Percentiles rank a stretch among this genome's conserved stretches.
Evolutionary conservation across 1,140 invertebrate species (phyloP).

Genomic region (Eriocheir sinensis): DNA sequence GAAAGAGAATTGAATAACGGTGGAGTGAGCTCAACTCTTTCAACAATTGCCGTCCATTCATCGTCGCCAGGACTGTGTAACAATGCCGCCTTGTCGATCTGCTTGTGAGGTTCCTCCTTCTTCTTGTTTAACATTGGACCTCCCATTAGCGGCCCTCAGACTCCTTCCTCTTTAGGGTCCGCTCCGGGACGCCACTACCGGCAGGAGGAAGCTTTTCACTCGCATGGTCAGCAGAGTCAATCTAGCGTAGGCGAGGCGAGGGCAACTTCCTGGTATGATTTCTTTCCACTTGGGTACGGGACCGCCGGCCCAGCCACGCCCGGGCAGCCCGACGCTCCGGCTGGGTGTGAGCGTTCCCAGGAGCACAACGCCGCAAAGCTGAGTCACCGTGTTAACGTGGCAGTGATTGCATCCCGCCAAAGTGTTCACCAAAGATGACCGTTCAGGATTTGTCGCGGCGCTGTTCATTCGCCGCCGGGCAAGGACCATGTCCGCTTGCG

Average conservation of each 20-base stretch:
- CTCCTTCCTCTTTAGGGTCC: neutral
- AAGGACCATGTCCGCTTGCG: neutral
- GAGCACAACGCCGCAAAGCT: neutral
- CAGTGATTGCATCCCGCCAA: neutral
- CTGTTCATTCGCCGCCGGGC: neutral
- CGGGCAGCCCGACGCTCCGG: neutral
- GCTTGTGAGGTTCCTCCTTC: neutral
- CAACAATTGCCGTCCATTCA: neutral
- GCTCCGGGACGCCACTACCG: neutral
- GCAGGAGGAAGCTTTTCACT: neutral
- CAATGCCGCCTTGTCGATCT: neutral
- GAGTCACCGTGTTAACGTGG: neutral
- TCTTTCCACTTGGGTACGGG: neutral
- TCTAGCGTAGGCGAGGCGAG: neutral
- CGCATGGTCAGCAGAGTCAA: neutral
- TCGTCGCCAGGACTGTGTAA: neutral
- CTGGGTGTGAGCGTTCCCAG: neutral
- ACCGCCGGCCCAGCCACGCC: neutral
- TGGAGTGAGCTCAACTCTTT: neutral
- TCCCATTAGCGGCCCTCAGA: no score
- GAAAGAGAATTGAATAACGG: constrained; percentile 10
- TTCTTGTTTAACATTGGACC: neutral
- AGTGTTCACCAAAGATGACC: neutral
- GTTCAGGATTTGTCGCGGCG: neutral
- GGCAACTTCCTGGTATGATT: neutral